A percentile compares a stretch with the other conserved stretches of the same genome.
Conservation (phyloP, 2,888 invertebrate genomes). For the Ophion ventricosus region DNA sequence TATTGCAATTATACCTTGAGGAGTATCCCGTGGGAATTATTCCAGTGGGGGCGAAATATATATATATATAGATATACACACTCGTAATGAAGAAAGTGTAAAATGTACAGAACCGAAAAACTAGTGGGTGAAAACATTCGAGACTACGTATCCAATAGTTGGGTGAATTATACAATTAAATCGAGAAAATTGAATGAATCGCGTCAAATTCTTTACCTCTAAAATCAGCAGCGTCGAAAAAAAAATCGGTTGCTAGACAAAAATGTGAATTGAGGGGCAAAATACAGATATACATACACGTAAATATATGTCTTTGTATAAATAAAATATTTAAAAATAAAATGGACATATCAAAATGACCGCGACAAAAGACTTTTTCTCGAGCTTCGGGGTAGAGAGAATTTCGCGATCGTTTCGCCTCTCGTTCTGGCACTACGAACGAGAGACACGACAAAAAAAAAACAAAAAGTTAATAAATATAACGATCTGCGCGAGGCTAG, state of each 20-base stretch:
- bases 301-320: conserved; percentile 61
- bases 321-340: conserved; percentile 68
- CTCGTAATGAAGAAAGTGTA: conserved; percentile 42
- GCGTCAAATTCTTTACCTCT: conserved; percentile 27
- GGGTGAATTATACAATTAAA: conserved; percentile 29
- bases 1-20: conserved; percentile 41
- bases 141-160: conserved; percentile 44
- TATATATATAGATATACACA: conserved; percentile 12
- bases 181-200: conserved; percentile 7
- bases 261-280: conserved; percentile 5
- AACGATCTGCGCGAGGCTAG: conserved; percentile 52
- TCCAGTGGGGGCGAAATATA: conserved; percentile 10
- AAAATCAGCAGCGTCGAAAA: conserved; percentile 13
- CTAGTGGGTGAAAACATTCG: conserved; percentile 31
- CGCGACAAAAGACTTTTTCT: conserved; percentile 37
- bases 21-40: conserved; percentile 24
- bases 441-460: conserved; percentile 47
- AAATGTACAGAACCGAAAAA: conserved; percentile 55
- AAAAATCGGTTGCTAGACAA: conserved; percentile 7
- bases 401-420: conserved; percentile 59
- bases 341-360: conserved; percentile 83
- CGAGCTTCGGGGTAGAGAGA: conserved; percentile 63
- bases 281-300: conserved; percentile 34
- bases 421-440: conserved; percentile 27
- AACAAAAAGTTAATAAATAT: conserved; percentile 24